A percentile compares a stretch with the other conserved stretches of the same genome.
Evolutionary conservation across 1,140 invertebrate genomes (phyloP).

Genomic region (Hermatobates lingyangjiaoensis): DNA sequence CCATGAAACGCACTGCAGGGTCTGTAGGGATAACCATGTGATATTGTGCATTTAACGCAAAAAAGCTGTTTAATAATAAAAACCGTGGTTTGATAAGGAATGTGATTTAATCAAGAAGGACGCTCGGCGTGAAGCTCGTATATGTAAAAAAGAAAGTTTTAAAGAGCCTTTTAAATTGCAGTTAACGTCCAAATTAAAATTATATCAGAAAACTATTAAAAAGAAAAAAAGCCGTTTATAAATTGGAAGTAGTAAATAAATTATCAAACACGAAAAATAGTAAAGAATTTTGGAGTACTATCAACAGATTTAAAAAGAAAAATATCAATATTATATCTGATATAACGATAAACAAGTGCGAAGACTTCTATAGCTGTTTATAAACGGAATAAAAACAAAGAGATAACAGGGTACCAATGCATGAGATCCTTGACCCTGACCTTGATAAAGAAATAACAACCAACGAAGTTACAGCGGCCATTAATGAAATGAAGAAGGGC

Average conservation of each 20-base stretch:
- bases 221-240: neutral
- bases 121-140: neutral
- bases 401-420: no score
- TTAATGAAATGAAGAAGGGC: no score
- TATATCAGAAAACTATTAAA: neutral
- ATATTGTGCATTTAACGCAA: neutral
- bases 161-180: neutral
- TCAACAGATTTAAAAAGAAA: constrained; percentile 1
- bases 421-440: no score
- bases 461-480: no score
- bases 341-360: neutral
- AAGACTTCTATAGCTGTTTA: neutral
- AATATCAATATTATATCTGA: neutral
- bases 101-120: neutral
- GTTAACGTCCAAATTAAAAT: neutral
- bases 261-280: neutral
- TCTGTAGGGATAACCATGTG: neutral
- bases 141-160: neutral
- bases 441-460: no score
- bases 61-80: neutral
- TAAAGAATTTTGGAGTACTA: neutral
- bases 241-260: neutral
- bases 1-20: neutral
- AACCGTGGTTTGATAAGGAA: neutral
- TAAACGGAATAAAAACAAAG: neutral